These are phyloP conservation scores for Adineta ricciae DNA, from an alignment of 2,888 invertebrate genomes.

Conservation along the genomic window DNA sequence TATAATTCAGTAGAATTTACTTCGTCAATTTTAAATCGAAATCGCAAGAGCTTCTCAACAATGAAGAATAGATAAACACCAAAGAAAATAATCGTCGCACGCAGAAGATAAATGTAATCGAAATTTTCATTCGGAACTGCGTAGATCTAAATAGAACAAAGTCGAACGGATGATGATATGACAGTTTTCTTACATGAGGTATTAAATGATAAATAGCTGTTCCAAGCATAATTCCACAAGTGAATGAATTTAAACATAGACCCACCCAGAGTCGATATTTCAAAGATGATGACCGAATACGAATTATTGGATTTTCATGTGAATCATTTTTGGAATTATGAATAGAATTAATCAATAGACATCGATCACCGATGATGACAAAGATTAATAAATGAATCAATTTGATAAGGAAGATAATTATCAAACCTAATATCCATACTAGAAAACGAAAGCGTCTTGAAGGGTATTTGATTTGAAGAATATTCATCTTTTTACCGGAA, in stretches of 20 bases:
- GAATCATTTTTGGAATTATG: neutral
- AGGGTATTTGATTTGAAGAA: too few relatives aligned
- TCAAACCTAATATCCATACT: neutral
- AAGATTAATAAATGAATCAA: neutral
- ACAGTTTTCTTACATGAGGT: constrained; percentile 24
- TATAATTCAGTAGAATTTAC: neutral
- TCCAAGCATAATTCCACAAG: constrained; percentile 29
- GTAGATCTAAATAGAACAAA: constrained; percentile 24
- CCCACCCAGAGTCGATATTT: neutral
- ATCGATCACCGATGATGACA: neutral
- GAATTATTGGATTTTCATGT: neutral
- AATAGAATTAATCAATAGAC: neutral
- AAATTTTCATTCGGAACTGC: constrained; percentile 23
- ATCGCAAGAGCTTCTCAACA: constrained; percentile 26
- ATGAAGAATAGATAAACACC: constrained; percentile 33
- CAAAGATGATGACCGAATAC: neutral
- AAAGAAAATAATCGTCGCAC: constrained; percentile 24
- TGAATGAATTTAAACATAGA: constrained; percentile 23
- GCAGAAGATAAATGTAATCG: constrained; percentile 27
- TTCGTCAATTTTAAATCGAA: constrained; percentile 16
- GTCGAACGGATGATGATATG: neutral
- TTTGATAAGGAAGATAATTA: neutral
- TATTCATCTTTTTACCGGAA: neutral
- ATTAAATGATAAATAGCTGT: constrained; percentile 31
- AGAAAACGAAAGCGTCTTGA: neutral